These are phyloP conservation scores for Yponomeuta plumbellus DNA, from an alignment of 2,888 invertebrate species.

Conservation along the genomic window DNA sequence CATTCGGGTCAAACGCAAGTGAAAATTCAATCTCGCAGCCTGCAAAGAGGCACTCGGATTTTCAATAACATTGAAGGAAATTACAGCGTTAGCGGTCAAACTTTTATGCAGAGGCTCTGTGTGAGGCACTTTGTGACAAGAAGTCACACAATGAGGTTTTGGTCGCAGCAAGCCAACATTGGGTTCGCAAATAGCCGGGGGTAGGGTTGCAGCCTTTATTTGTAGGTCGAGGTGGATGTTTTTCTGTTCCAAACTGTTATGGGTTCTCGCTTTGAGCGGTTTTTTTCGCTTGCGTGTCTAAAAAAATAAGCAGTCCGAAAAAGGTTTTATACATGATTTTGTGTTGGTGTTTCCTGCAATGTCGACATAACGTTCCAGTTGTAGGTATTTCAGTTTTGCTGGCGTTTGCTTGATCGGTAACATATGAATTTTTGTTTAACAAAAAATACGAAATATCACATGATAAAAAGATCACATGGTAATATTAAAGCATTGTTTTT, in stretches of 20 bases:
- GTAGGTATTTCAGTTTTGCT: not conserved
- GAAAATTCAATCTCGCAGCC: conserved; percentile 17
- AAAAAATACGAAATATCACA: not conserved
- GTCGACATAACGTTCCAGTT: not conserved
- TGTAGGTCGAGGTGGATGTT: conserved; percentile 35
- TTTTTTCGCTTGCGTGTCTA: conserved; percentile 8
- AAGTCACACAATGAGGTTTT: conserved; percentile 67
- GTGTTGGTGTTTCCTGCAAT: not conserved
- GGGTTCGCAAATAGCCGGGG: conserved; percentile 61
- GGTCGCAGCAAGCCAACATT: conserved; percentile 55
- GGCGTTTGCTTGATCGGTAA: not conserved
- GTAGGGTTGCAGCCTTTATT: conserved; percentile 64
- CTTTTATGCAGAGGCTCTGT: conserved; percentile 44
- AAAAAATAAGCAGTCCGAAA: conserved; percentile 2
- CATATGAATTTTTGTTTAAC: no score
- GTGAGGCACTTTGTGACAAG: conserved; percentile 52
- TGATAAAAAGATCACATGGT: not conserved
- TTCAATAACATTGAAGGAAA: conserved; percentile 51
- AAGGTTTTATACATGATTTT: not conserved
- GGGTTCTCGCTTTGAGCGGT: not conserved
- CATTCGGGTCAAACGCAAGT: conserved; percentile 11
- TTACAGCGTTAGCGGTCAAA: conserved; percentile 49
- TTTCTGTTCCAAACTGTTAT: conserved; percentile 24
- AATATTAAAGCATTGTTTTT: not conserved
- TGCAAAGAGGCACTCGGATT: conserved; percentile 34